phyloP scores from a whole-genome alignment of 2,888 invertebrate species.

The Poecilus cupreus region DNA sequence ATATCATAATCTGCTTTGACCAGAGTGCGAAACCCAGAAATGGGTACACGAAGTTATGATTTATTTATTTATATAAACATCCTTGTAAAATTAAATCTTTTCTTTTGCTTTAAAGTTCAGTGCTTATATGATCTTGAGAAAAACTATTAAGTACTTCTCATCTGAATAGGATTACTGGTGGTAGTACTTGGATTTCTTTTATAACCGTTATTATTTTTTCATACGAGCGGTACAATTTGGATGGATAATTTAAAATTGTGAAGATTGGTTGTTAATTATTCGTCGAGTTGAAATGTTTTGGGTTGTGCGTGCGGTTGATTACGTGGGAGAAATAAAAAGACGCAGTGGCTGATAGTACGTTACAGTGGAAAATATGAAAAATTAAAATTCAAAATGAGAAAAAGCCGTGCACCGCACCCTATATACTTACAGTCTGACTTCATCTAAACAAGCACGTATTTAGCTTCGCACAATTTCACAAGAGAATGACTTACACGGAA shows the following conservation, averaged over 20 bases:
- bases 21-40: too few relatives aligned
- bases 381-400: constrained; percentile 44
- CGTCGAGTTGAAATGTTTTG: background rate
- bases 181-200: too few relatives aligned
- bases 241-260: constrained; percentile 1
- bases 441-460: constrained; percentile 41
- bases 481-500: constrained; percentile 47
- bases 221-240: background rate
- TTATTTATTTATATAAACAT: too few relatives aligned
- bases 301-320: constrained; percentile 14
- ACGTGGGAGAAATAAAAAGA: constrained; percentile 2
- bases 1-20: too few relatives aligned
- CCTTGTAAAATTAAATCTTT: too few relatives aligned
- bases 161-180: too few relatives aligned
- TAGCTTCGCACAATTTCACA: constrained; percentile 51
- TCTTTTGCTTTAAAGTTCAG: too few relatives aligned
- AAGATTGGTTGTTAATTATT: constrained; percentile 9
- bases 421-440: constrained; percentile 6
- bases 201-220: too few relatives aligned
- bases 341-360: background rate
- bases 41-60: too few relatives aligned
- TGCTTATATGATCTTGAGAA: too few relatives aligned
- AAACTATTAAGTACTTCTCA: too few relatives aligned
- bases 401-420: background rate
- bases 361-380: constrained; percentile 14